Base-by-base conservation (phyloP, 2,888 invertebrate genomes). In the Calliscelio sp. region DNA sequence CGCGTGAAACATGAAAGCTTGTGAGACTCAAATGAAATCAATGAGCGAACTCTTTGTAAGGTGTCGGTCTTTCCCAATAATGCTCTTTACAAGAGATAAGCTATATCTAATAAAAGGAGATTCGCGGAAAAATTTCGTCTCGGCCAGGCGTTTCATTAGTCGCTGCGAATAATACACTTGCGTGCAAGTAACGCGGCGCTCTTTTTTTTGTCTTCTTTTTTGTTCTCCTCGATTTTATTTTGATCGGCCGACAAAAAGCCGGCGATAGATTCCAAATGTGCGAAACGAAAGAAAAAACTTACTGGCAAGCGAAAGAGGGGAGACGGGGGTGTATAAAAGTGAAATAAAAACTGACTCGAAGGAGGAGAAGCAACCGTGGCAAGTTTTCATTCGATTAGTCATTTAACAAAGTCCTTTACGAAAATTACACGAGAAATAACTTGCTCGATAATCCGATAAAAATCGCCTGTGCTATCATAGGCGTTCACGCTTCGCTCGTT, bases 31-130 rank as follows among this genome's bases (percentile, higher is more conserved):
- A 80, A 80, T 80, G 73, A 73, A 73, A 80, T 74, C 83, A 79
- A 63, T 73, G 71, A 55, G 35, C 61, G 35, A 73, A 73, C 73
- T 77, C 81, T 85, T 85, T 85, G 78, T 44, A 68, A 68, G 73
- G 55, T 68, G 66, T 57, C 49, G 61, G 73, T 79, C 63, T 71
- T 70, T 55, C 71, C 71, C 55, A 65, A 71, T 73, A 73, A 71
- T 73, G 20, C 73, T 59, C 59, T 73, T 73, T 65, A 49, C 49
- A 57, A 73, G 57, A 73, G 68, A 77, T 84, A 75, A 85, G 84
- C 32, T 65, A 85, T 85, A 59, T 65, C 78, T 91, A 90, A 90
- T 89, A 90, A 90, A n/a, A n/a, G n/a, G n/a, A n/a, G n/a, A n/a
- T n/a, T n/a, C n/a, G n/a, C n/a, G n/a, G n/a, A n/a, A n/a, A n/a